Evolutionary conservation across 1,140 invertebrate genomes (phyloP), one percentile per base, ranked within the genome.

Genomic region (Neodiprion virginianus): DNA sequence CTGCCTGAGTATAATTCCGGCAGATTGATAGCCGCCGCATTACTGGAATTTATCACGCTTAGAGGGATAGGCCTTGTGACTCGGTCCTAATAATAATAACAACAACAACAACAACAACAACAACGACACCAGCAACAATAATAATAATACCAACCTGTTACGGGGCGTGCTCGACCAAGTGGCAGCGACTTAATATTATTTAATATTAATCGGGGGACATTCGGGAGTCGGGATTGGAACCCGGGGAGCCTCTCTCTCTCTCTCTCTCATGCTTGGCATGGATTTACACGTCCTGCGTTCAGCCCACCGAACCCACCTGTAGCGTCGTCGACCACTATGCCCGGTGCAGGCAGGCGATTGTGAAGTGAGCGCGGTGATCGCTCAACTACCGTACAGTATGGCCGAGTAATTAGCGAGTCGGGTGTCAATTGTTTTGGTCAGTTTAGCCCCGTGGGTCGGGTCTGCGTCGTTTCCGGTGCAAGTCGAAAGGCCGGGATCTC

Each of bases 341-440:
- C 28, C 28, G 28, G 5, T 5, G 28, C 28, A 40, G 28, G 28
- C 28, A 40, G 28, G 28, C 28, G 28, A 3, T 40, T 40, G 28
- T 40, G 28, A 40, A 40, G 28, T 40, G 28, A 40, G 28, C 28
- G 28, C 28, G 28, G 28, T 40, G 28, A 40, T 40, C 28, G 28
- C 28, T 40, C 28, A 40, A 40, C 1, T 40, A 40, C 28, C 28
- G 28, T 40, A 61, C n/a, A 61, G 53, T 61, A 14, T 12, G 53
- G 11, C n/a, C 53, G 53, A 61, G 53, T 17, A 61, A 61, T 61
- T 61, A 61, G n/a, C 53, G 53, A 12, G 53, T 61, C 3, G 53
- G 53, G 53, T 61, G 53, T 61, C 53, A 61, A 61, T 61, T 61
- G 53, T 61, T 61, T 61, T 17, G 53, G 53, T 61, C 53, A 61